Percentiles rank a stretch among this genome's conserved stretches.
Evolutionary conservation across 2,113 vertebrate species (phyloP).

Genomic region (Calidris pygmaea): DNA sequence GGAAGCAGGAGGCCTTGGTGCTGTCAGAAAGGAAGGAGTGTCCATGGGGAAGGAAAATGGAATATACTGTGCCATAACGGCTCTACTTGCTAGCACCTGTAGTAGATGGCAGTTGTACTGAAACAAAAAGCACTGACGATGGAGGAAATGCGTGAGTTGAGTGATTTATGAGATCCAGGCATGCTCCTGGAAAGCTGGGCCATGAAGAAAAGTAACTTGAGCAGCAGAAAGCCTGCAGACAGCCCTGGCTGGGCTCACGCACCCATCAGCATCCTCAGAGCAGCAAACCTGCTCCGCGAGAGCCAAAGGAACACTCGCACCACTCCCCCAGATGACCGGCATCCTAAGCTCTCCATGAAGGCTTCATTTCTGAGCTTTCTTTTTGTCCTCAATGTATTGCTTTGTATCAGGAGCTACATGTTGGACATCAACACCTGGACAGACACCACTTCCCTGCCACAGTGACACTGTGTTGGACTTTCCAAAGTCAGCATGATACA

Average conservation of each 20-base stretch:
- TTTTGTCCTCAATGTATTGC: background rate
- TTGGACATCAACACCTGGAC: background rate
- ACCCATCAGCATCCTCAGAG: background rate
- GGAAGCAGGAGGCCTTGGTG: background rate
- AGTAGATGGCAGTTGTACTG: background rate
- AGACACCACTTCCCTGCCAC: background rate
- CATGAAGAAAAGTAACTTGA: too few species aligned
- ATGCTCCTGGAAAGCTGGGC: background rate
- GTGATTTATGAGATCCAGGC: background rate
- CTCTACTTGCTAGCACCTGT: too few species aligned
- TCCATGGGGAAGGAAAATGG: background rate
- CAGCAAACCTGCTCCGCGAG: background rate
- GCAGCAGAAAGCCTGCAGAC: background rate
- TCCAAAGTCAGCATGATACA: background rate
- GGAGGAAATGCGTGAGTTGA: background rate
- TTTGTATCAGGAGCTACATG: too few species aligned
- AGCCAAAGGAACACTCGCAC: background rate
- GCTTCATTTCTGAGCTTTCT: background rate
- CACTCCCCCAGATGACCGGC: accelerated
- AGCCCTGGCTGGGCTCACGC: background rate
- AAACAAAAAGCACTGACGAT: background rate
- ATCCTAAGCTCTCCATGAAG: accelerated
- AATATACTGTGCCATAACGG: accelerated
- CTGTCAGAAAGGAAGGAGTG: background rate
- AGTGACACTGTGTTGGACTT: background rate